These are phyloP conservation scores for Phaenicophaeus curvirostris DNA, from an alignment of 2,797 vertebrate genomes.

Conservation along the genomic window DNA sequence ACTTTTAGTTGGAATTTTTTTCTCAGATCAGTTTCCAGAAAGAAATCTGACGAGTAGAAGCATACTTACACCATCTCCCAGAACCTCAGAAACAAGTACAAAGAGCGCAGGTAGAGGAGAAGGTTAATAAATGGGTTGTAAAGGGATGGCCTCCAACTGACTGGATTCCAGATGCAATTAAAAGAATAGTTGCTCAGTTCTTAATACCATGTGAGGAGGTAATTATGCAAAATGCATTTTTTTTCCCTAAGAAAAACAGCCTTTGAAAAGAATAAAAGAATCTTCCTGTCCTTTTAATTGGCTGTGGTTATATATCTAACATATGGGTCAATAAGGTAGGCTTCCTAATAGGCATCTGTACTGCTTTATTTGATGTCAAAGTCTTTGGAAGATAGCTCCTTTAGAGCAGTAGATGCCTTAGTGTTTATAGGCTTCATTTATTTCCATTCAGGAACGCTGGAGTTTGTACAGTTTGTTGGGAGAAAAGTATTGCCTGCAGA, in stretches of 20 bases:
- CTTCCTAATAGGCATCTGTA: not conserved
- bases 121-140: not conserved
- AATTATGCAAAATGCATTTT: not conserved
- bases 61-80: not conserved
- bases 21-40: not conserved
- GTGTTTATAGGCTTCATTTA: slow-evolving; percentile 30
- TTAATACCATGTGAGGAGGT: not conserved
- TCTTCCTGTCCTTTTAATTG: not conserved
- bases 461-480: not conserved
- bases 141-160: not conserved
- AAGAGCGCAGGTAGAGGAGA: not conserved
- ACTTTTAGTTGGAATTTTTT: not conserved
- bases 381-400: slow-evolving; percentile 30
- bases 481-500: slow-evolving; percentile 35
- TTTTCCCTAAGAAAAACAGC: not conserved
- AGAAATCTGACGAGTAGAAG: not conserved
- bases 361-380: slow-evolving; percentile 1
- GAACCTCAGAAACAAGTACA: not conserved
- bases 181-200: not conserved
- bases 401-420: slow-evolving; percentile 22
- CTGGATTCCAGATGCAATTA: not conserved
- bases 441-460: slow-evolving; percentile 47
- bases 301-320: not conserved
- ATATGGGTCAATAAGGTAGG: not conserved
- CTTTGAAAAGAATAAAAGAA: not conserved